Evolutionary conservation across 2,888 invertebrate species (phyloP).

Genomic region (Tortrix viridana): DNA sequence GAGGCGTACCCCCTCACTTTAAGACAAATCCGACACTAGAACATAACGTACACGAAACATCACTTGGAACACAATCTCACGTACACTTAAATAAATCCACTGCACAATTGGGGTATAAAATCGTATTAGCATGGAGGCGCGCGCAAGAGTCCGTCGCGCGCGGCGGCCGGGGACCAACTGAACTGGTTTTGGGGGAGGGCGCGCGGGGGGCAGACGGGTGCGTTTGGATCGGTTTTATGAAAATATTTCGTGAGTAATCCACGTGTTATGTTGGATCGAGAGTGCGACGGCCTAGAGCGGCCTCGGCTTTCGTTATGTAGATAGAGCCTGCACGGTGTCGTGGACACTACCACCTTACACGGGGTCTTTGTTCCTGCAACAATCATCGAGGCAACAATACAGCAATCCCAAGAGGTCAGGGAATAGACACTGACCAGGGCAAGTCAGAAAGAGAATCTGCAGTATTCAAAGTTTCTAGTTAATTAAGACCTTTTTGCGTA

Average conservation of each 20-base stretch:
- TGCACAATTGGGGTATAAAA: slow-evolving; percentile 74
- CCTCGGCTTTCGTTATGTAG: slow-evolving; percentile 68
- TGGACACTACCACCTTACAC: slow-evolving; percentile 48
- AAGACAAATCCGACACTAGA: slow-evolving; percentile 77
- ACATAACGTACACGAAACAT: slow-evolving; percentile 72
- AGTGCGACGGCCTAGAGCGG: slow-evolving; percentile 81
- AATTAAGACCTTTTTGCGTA: too few species aligned
- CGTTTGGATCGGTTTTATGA: slow-evolving; percentile 82
- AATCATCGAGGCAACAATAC: too few species aligned
- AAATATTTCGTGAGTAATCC: slow-evolving; percentile 85
- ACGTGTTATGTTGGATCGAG: slow-evolving; percentile 75
- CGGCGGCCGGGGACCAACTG: slow-evolving; percentile 81
- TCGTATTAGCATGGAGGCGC: slow-evolving; percentile 73
- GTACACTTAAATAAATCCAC: slow-evolving; percentile 75
- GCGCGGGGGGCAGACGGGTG: slow-evolving; percentile 61
- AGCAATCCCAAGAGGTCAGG: too few species aligned
- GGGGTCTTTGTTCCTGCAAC: slow-evolving; percentile 56
- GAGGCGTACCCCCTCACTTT: slow-evolving; percentile 74
- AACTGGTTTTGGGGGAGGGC: slow-evolving; percentile 75
- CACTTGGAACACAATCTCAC: slow-evolving; percentile 80
- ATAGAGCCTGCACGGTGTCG: slow-evolving; percentile 54
- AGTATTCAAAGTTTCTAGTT: too few species aligned
- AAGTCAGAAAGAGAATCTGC: too few species aligned
- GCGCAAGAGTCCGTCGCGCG: slow-evolving; percentile 68
- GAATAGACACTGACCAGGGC: too few species aligned